phyloP scores from a whole-genome alignment of 1,140 invertebrate genomes.

The Brachionus rotundiformis region DNA sequence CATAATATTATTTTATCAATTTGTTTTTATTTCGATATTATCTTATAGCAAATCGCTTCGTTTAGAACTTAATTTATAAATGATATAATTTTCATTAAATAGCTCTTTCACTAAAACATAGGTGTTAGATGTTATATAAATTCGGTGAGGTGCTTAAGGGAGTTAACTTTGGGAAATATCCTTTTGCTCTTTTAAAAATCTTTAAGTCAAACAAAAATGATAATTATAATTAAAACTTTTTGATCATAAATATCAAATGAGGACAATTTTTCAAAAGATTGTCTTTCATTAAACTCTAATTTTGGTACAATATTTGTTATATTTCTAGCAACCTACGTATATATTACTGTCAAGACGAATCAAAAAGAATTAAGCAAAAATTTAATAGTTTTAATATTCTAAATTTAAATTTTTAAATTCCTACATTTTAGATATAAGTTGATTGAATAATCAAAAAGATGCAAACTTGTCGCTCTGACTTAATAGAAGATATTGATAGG shows the following conservation, averaged over 20 bases:
- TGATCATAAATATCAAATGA: conserved; percentile 3
- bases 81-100: too few relatives aligned
- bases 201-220: conserved; percentile 5
- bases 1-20: neutral
- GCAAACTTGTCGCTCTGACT: neutral
- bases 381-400: too few relatives aligned
- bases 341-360: neutral
- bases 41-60: too few relatives aligned
- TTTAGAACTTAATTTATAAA: too few relatives aligned
- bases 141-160: neutral
- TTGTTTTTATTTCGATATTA: neutral
- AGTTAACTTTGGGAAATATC: neutral
- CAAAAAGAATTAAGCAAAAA: neutral
- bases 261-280: neutral
- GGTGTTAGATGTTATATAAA: neutral
- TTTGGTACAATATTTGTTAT: neutral
- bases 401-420: too few relatives aligned
- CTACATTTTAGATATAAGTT: too few relatives aligned
- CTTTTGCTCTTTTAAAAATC: neutral
- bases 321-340: neutral
- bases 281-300: neutral
- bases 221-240: conserved; percentile 7
- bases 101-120: neutral
- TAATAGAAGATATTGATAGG: conserved; percentile 24
- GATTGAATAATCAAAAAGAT: neutral